These are phyloP conservation scores for Erynnis tages DNA, from an alignment of 2,888 invertebrate genomes.

Conservation along the genomic window DNA sequence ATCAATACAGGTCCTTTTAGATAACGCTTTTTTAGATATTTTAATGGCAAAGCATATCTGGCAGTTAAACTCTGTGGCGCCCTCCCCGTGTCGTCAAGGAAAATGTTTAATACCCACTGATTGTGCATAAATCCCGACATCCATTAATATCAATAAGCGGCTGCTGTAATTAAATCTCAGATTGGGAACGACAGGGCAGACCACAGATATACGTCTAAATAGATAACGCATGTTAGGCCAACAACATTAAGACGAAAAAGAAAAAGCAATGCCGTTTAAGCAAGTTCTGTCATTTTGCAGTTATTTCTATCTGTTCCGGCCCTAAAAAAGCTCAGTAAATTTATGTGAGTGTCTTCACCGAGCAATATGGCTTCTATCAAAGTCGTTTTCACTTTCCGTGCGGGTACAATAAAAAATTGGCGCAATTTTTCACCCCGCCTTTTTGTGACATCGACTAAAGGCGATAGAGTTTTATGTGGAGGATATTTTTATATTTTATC, in stretches of 20 bases:
- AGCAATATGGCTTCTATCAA: conserved; percentile 22
- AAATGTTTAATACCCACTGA: conserved; percentile 30
- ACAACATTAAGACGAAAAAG: too few relatives aligned
- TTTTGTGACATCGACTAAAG: conserved; percentile 13
- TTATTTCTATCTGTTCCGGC: too few relatives aligned
- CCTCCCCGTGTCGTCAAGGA: conserved; percentile 26
- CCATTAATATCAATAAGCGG: conserved; percentile 28
- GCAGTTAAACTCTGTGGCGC: too few relatives aligned
- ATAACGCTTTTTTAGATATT: too few relatives aligned
- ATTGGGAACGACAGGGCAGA: conserved; percentile 3
- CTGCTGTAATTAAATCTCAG: conserved; percentile 20
- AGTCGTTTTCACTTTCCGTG: conserved; percentile 25
- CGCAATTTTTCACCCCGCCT: conserved; percentile 22
- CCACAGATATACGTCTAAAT: not conserved
- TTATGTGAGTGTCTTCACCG: conserved; percentile 21
- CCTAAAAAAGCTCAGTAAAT: conserved; percentile 10
- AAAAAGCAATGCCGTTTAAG: too few relatives aligned
- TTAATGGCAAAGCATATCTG: too few relatives aligned
- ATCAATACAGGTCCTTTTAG: too few relatives aligned
- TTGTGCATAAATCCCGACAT: conserved; percentile 25
- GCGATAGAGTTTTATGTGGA: conserved; percentile 24
- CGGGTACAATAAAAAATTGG: conserved; percentile 25
- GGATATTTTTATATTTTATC: conserved; percentile 24
- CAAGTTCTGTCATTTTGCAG: too few relatives aligned
- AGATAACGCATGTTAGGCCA: too few relatives aligned